Conservation (phyloP, 1,140 invertebrate genomes). For the Drosophila busckii region DNA sequence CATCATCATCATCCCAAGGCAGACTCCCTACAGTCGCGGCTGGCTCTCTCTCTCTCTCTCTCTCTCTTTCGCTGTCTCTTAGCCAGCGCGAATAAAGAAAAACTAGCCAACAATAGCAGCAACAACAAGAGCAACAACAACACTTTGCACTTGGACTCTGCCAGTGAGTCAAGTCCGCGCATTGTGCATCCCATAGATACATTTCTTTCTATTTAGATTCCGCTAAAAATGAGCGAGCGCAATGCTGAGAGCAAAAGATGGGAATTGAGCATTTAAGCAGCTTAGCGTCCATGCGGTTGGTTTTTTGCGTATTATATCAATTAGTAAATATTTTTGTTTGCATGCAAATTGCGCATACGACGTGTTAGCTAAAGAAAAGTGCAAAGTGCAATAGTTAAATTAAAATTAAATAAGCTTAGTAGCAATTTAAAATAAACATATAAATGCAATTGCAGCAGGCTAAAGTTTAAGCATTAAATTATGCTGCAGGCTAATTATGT, state of each 20-base stretch:
- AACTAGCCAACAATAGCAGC: constrained; percentile 14
- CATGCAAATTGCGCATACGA: constrained; percentile 38
- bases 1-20: constrained; percentile 35
- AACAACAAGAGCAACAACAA: constrained; percentile 4
- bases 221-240: no score
- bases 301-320: constrained; percentile 41
- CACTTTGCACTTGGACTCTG: constrained; percentile 13
- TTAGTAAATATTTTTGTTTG: constrained; percentile 14
- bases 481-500: no score
- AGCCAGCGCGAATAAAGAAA: no score
- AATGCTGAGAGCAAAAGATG: no score
- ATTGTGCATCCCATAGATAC: constrained; percentile 47
- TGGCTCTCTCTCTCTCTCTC: constrained; percentile 6
- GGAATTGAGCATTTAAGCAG: constrained; percentile 18
- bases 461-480: no score
- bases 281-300: constrained; percentile 9
- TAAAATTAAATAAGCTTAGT: no score
- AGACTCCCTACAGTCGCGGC: constrained; percentile 36
- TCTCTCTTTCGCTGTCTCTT: constrained; percentile 8
- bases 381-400: no score
- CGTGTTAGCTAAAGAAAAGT: constrained; percentile 3
- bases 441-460: no score
- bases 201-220: constrained; percentile 22
- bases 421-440: no score
- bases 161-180: constrained; percentile 46